These are phyloP conservation scores for Callipepla californica DNA, from an alignment of 2,113 vertebrate genomes.

Conservation along the genomic window DNA sequence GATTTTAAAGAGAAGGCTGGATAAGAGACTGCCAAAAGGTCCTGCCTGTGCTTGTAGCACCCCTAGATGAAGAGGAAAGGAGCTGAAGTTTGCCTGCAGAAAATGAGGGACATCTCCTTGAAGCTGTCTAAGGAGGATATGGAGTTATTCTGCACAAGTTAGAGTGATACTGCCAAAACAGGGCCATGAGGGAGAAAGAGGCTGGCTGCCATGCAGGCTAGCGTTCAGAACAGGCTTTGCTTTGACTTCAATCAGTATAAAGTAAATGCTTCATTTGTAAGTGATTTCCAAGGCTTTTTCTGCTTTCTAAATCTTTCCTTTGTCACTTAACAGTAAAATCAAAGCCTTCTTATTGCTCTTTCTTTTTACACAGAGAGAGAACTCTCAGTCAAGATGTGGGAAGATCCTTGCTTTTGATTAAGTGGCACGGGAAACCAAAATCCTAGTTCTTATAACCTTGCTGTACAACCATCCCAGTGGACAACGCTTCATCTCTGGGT, in stretches of 20 bases:
- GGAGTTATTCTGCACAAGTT: not conserved
- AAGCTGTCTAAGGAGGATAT: not conserved
- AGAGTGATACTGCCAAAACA: not conserved
- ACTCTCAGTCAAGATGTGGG: not conserved
- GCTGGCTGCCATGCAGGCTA: too few relatives aligned
- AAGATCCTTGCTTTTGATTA: not conserved
- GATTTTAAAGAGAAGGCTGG: not conserved
- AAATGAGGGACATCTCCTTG: not conserved
- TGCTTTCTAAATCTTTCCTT: not conserved
- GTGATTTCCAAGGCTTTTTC: not conserved
- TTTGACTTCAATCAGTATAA: not conserved
- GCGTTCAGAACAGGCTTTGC: not conserved
- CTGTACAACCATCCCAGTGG: not conserved
- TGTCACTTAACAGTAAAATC: not conserved
- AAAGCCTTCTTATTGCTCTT: not conserved
- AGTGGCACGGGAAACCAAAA: not conserved
- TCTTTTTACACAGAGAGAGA: not conserved
- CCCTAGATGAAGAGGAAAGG: not conserved
- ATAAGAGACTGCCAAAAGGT: not conserved
- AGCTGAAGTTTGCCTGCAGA: not conserved
- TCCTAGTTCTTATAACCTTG: too few relatives aligned
- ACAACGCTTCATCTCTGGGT: not conserved
- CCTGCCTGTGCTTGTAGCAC: not conserved
- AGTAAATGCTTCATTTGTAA: not conserved
- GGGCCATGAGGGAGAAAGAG: not conserved